Base-by-base conservation (phyloP, 2,888 invertebrate species). In the Geophilus truncorum region DNA sequence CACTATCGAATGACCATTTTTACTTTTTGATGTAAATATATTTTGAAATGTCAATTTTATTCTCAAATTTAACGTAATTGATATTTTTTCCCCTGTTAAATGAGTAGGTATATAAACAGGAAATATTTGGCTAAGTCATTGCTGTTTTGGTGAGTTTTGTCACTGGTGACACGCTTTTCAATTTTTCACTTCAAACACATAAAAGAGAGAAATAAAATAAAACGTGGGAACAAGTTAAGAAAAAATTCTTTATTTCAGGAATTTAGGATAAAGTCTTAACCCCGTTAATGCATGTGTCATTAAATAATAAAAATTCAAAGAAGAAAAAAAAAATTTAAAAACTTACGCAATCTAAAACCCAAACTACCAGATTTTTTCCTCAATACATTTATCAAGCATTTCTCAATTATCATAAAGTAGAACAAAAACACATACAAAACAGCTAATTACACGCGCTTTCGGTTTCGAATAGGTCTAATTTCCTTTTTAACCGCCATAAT, bases 281-380 rank as follows among this genome's bases (percentile, higher is more conserved):
- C 70, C 70, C 70, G n/a, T 70, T 70, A 51, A 51, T 70, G 28
- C 70, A 70, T 70, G n/a, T 70, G 70, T 70, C 70, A 70, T 70
- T 70, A 70, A 70, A 70, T 51, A 51, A 51, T 51, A 51, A 51
- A 51, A 51, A 1, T 2, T 15, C 4, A 40, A 12, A 40, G 15
- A 12, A 40, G 1, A 40, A 40, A 40, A 40, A 15, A 45, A 45
- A 45, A 15, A 45, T 7, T n/a, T 51, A n/a, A 51, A 51, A 51
- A 51, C 18, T n/a, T n/a, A 51, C 18, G 9, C 5, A 51, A 51
- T 18, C 5, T n/a, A 51, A 51, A 51, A 7, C 51, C 51, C n/a
- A 18, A 3, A 51, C 51, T 18, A 18, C 18, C 51, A 40, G 0
- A 40, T n/a, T n/a, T n/a, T 51, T 51, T 51, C 51, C 51, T 51